Conservation (phyloP, 2,797 vertebrate species). For the Sebastes itinus region DNA sequence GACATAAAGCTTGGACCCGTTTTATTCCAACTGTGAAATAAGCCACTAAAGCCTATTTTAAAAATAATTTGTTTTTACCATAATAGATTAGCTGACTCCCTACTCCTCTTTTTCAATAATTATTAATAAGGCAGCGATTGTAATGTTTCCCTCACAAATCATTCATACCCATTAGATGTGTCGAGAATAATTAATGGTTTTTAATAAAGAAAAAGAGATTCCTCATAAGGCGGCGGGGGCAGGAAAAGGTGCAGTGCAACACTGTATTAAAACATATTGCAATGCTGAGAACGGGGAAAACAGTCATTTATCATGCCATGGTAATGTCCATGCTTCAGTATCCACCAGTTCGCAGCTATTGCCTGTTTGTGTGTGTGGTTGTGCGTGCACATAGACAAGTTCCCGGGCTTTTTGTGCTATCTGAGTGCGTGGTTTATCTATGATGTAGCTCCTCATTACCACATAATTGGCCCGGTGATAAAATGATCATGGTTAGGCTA, state of each 20-base stretch:
- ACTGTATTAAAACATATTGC: conserved; percentile 81
- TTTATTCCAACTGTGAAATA: conserved; percentile 19
- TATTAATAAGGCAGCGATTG: conserved; percentile 70
- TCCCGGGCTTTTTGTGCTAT: conserved; percentile 28
- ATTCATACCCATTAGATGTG: conserved; percentile 71
- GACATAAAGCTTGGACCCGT: neutral
- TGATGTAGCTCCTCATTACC: conserved; percentile 78
- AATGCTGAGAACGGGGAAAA: conserved; percentile 70
- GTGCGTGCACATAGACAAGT: conserved; percentile 2
- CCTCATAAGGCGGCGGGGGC: conserved; percentile 52
- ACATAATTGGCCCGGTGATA: conserved; percentile 74
- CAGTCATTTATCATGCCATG: conserved; percentile 76
- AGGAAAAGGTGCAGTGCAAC: conserved; percentile 62
- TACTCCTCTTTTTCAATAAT: conserved; percentile 60
- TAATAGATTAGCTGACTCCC: conserved; percentile 47
- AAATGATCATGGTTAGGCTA: conserved; percentile 60
- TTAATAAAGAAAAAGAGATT: conserved; percentile 79
- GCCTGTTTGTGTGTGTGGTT: neutral
- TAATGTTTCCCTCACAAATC: conserved; percentile 65
- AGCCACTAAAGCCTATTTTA: conserved; percentile 26
- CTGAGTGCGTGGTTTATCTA: conserved; percentile 62
- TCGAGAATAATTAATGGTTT: conserved; percentile 79
- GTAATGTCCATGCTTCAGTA: conserved; percentile 72
- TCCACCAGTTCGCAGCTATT: conserved; percentile 56
- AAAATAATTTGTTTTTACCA: conserved; percentile 40